A percentile compares a stretch with the other conserved stretches of the same genome.
phyloP scores from a whole-genome alignment of 2,113 vertebrate species.

The Rhipidura dahli region DNA sequence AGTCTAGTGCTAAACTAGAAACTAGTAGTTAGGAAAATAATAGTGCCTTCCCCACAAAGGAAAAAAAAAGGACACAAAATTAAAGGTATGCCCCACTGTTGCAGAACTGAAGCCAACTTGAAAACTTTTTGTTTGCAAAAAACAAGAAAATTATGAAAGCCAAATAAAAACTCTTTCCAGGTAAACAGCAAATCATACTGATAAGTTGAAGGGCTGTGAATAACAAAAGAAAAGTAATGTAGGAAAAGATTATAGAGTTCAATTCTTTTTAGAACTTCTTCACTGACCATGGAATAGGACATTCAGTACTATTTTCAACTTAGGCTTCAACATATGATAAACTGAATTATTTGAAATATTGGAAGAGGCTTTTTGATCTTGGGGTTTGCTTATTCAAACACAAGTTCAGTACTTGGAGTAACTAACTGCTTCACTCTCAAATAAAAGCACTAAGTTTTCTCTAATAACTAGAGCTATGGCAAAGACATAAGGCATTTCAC shows the following conservation, averaged over 20 bases:
- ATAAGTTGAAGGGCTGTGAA: neutral
- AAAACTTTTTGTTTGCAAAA: neutral
- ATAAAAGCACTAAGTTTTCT: neutral
- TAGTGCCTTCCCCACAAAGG: neutral
- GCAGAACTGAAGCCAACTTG: neutral
- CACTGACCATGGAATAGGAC: neutral
- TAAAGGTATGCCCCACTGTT: rapidly evolving
- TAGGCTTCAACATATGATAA: neutral
- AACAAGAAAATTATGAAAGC: neutral
- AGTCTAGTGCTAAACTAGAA: neutral
- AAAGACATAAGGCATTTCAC: neutral
- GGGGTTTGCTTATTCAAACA: neutral
- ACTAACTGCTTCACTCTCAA: neutral
- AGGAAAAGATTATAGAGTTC: rapidly evolving
- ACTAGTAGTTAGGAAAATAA: neutral
- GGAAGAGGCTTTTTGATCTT: neutral
- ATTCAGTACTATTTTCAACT: neutral
- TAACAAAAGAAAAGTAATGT: neutral
- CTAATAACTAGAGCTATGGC: neutral
- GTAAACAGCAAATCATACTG: neutral
- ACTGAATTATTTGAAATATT: neutral
- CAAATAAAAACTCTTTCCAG: neutral
- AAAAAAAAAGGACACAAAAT: neutral
- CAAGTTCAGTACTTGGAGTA: neutral
- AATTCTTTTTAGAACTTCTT: neutral